These are phyloP conservation scores for Pangasius djambal DNA, from an alignment of 2,797 vertebrate genomes.

Conservation along the genomic window DNA sequence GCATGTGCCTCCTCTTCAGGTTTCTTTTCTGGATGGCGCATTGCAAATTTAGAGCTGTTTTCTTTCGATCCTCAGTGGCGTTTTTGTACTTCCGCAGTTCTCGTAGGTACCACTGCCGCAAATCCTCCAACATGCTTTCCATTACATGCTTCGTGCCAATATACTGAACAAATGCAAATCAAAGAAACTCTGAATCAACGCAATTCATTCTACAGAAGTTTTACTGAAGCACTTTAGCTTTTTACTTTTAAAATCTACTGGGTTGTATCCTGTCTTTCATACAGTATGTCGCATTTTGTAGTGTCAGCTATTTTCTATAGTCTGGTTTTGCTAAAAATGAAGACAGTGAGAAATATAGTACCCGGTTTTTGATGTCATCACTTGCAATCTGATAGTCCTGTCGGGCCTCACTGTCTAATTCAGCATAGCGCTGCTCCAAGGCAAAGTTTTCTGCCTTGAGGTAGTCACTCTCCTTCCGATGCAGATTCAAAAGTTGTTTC, in stretches of 20 bases:
- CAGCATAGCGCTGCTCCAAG: constrained; percentile 68
- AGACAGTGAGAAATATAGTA: constrained; percentile 46
- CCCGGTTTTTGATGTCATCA: constrained; percentile 82
- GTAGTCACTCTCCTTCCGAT: constrained; percentile 69
- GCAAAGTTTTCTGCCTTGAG: constrained; percentile 71
- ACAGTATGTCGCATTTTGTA: not conserved
- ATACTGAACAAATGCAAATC: constrained; percentile 64
- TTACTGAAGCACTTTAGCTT: not conserved
- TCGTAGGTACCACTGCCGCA: constrained; percentile 72
- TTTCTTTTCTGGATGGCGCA: constrained; percentile 73
- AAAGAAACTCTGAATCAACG: not conserved
- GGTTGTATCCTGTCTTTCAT: not conserved
- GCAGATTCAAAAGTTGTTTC: constrained; percentile 71
- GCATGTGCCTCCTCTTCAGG: constrained; percentile 72
- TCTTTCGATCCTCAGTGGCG: constrained; percentile 51
- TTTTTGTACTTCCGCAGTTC: constrained; percentile 66
- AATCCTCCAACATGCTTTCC: constrained; percentile 63
- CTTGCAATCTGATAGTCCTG: constrained; percentile 76
- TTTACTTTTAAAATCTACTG: not conserved
- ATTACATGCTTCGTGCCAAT: constrained; percentile 77
- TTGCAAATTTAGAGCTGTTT: constrained; percentile 58
- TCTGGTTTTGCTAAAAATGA: not conserved
- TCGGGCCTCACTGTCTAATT: constrained; percentile 61
- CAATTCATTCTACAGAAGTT: not conserved
- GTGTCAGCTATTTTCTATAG: not conserved